Conservation (phyloP, 1,140 invertebrate species). For the Drusus annulatus region DNA sequence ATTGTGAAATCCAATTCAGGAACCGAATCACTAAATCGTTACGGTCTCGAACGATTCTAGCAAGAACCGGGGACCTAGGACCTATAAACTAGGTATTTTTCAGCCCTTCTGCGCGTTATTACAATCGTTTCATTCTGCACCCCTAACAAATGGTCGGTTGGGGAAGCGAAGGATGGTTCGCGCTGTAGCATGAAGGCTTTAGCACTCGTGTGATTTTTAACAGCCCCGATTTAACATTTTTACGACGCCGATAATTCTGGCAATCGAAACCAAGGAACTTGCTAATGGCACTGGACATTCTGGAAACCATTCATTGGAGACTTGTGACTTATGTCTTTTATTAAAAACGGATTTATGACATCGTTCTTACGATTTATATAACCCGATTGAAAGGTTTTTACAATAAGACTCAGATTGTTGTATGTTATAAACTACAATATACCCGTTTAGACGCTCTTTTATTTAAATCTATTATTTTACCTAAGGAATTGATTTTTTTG, state of each 20-base stretch:
- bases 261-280: slow-evolving; percentile 24
- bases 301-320: not conserved
- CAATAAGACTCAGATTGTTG: too few species aligned
- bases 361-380: not conserved
- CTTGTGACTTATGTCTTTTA: too few species aligned
- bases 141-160: slow-evolving; percentile 18
- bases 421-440: too few species aligned
- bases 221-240: slow-evolving; percentile 42
- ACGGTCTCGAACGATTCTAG: too few species aligned
- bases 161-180: not conserved
- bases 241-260: slow-evolving; percentile 38
- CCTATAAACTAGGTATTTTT: not conserved
- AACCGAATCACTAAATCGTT: too few species aligned
- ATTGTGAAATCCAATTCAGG: too few species aligned
- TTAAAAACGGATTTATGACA: not conserved
- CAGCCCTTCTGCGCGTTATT: slow-evolving; percentile 22
- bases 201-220: slow-evolving; percentile 39
- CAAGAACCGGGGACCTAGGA: too few species aligned
- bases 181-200: slow-evolving; percentile 29
- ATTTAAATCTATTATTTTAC: too few species aligned
- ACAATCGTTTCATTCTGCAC: slow-evolving; percentile 21
- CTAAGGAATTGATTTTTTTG: too few species aligned
- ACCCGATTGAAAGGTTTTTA: not conserved
- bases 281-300: not conserved
- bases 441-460: too few species aligned